These are phyloP conservation scores for Melanotaenia pygmaea DNA, from an alignment of 2,797 vertebrate genomes.

Conservation along the genomic window DNA sequence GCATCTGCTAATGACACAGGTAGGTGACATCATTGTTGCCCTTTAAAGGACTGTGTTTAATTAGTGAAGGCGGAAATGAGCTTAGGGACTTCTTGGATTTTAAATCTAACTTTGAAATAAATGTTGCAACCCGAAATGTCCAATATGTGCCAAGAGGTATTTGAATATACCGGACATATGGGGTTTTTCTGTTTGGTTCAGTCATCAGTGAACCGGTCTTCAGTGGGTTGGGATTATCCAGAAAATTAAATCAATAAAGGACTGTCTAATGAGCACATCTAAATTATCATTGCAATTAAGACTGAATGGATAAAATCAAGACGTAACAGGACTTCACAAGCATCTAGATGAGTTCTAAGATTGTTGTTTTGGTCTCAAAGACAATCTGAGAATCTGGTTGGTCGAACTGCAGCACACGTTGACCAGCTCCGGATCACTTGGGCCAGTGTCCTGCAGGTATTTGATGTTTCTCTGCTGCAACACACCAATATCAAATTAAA, in stretches of 20 bases:
- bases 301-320: background rate
- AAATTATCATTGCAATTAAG: background rate
- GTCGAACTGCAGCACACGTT: background rate
- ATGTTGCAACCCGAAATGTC: too few relatives aligned
- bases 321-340: too few relatives aligned
- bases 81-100: background rate
- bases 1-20: constrained; percentile 93
- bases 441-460: too few relatives aligned
- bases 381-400: too few relatives aligned
- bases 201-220: background rate
- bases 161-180: background rate
- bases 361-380: too few relatives aligned
- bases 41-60: background rate
- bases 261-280: too few relatives aligned
- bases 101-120: too few relatives aligned
- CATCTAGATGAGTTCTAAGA: too few relatives aligned
- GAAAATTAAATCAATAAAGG: background rate
- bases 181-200: background rate
- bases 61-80: background rate
- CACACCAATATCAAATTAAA: too few relatives aligned
- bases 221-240: background rate
- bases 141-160: too few relatives aligned
- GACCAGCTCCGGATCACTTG: background rate
- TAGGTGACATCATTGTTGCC: constrained; percentile 54
- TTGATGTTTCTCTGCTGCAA: too few relatives aligned